phyloP scores from a whole-genome alignment of 2,113 vertebrate species.

The Morphnarchus princeps region DNA sequence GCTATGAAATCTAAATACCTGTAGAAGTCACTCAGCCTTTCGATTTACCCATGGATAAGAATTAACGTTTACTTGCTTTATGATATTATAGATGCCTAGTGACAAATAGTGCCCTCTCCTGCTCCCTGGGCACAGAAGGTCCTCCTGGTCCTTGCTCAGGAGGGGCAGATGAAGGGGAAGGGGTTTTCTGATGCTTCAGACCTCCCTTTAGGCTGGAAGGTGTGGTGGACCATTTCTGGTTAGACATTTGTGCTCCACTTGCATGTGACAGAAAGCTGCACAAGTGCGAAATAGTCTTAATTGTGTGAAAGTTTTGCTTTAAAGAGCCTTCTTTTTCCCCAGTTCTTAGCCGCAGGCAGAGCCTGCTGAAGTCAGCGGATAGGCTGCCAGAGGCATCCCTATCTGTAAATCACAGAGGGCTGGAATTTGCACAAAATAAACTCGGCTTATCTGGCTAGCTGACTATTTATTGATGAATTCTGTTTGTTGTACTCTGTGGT shows the following conservation, averaged over 20 bases:
- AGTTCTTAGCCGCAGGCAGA: background rate
- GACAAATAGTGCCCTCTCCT: background rate
- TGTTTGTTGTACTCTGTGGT: background rate
- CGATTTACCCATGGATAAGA: background rate
- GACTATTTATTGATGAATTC: background rate
- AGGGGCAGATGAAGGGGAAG: background rate
- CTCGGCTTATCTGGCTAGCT: background rate
- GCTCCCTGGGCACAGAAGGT: background rate
- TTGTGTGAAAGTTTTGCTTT: background rate
- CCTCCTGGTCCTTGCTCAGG: background rate
- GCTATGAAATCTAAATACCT: background rate
- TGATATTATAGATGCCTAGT: background rate
- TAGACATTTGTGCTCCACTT: background rate
- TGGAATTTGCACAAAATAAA: slow-evolving; percentile 23
- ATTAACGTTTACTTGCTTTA: background rate
- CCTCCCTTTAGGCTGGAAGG: background rate
- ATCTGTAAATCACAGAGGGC: background rate
- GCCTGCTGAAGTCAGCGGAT: background rate
- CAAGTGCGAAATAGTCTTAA: background rate
- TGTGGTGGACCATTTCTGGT: background rate
- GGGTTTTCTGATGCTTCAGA: background rate
- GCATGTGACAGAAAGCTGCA: background rate
- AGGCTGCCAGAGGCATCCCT: background rate
- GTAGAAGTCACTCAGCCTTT: background rate
- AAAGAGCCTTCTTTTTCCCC: background rate